phyloP scores from a whole-genome alignment of 2,797 vertebrate species.

The Clarias pachynema region DNA sequence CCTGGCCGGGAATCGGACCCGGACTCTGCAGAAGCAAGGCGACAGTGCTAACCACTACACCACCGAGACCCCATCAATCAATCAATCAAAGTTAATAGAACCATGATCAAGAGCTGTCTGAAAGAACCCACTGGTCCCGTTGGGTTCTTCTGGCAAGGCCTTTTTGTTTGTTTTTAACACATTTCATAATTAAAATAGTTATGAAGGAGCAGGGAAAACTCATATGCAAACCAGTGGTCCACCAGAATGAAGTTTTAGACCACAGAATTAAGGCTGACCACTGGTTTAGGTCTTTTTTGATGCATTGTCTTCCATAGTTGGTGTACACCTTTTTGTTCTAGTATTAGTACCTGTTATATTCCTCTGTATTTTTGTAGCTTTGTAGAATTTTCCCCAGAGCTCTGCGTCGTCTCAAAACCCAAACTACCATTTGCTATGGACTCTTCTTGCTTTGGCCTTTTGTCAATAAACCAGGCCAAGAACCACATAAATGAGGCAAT shows the following conservation, averaged over 20 bases:
- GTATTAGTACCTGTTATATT: not conserved
- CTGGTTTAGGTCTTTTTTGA: not conserved
- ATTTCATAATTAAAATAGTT: no score
- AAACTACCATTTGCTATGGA: not conserved
- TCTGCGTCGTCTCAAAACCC: not conserved
- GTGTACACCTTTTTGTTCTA: not conserved
- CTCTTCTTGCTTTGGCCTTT: not conserved
- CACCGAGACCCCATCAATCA: no score
- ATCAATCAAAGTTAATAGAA: slow-evolving; percentile 23
- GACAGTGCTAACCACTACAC: no score
- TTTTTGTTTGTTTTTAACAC: not conserved
- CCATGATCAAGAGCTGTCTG: not conserved
- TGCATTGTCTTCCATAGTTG: not conserved
- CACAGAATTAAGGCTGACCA: not conserved
- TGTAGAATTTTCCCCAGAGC: not conserved
- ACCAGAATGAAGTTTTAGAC: no score
- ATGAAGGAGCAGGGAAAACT: no score
- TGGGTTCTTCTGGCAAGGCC: not conserved
- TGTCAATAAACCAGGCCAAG: not conserved
- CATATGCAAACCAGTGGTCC: no score
- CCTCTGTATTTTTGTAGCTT: not conserved
- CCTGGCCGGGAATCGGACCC: no score
- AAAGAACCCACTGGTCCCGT: not conserved
- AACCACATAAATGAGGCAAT: not conserved
- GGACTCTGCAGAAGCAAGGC: no score